Evolutionary conservation across 2,797 vertebrate genomes (phyloP), one percentile per base, ranked within the genome.

Genomic region (Huso huso): DNA sequence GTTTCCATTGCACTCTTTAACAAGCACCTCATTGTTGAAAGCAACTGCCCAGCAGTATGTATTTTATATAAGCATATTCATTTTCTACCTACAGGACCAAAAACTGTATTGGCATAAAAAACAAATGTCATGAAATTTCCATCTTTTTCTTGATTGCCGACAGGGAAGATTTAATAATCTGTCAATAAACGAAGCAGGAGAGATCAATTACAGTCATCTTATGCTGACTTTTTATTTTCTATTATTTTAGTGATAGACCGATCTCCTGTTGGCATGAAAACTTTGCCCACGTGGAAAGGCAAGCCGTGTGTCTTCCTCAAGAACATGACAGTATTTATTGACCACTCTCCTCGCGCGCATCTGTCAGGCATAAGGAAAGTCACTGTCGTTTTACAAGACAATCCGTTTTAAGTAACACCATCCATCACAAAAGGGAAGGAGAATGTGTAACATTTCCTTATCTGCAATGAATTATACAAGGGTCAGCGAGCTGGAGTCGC

Each of bases 401-500:
- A 93, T 93, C 88, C 81, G 86, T 91, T 89, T 91, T 83, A 82
- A 83, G 73, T 74, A 81, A 79, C 71, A 76, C 84, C 87, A 92
- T 93, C 88, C 87, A 93, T 95, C 93, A 94, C 83, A 78, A 84
- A 91, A 82, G 68, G 75, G 89, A 88, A 90, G 83, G 84, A 81
- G 82, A 78, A 78, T 72, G 82, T 84, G 84, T 83, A 74, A 79
- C 79, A 75, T 82, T 87, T 88, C 88, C 85, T 90, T 81, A 79
- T 86, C 83, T 85, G 86, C 87, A 83, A 91, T 94, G 88, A 92
- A 93, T 95, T 91, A 90, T 90, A 82, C 71, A 75, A 87, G 79
- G 90, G 90, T 91, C 89, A 92, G 90, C 89, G 88, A 86, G 79
- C 86, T 63, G 76, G 82, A 89, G 91, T 93, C 90, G 84, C 76